phyloP scores from a whole-genome alignment of 2,888 invertebrate species.

The Parthenolecanium corni region DNA sequence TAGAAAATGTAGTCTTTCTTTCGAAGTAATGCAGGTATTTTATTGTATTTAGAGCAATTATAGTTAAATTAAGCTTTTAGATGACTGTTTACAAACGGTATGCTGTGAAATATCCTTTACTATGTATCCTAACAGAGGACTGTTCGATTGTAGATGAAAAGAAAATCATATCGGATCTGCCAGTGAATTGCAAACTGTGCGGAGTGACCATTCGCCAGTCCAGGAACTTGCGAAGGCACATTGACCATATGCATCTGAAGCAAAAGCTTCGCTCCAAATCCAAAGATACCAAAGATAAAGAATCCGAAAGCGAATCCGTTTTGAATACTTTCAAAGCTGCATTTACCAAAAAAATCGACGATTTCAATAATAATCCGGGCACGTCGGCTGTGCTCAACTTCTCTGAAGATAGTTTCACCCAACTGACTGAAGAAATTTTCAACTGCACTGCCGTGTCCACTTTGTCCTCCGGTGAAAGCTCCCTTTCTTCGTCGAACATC shows the following conservation, averaged over 20 bases:
- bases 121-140: too few species aligned
- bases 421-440: constrained; percentile 18
- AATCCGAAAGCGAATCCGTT: neutral
- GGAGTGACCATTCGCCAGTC: constrained; percentile 34
- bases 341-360: neutral
- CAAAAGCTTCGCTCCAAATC: constrained; percentile 4
- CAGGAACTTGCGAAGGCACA: constrained; percentile 34
- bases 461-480: neutral
- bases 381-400: neutral
- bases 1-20: too few species aligned
- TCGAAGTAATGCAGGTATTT: too few species aligned
- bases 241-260: constrained; percentile 34
- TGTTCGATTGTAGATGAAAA: constrained; percentile 24
- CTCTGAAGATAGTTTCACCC: constrained; percentile 18
- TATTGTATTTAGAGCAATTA: too few species aligned
- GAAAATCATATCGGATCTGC: constrained; percentile 34
- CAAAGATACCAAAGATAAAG: neutral
- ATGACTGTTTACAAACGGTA: too few species aligned
- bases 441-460: neutral
- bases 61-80: too few species aligned
- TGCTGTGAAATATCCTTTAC: too few species aligned
- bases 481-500: neutral
- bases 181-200: constrained; percentile 34
- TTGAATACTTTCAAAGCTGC: neutral
- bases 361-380: neutral